Evolutionary conservation across 2,113 vertebrate genomes (phyloP).

Genomic region (Mormyrus lacerda): DNA sequence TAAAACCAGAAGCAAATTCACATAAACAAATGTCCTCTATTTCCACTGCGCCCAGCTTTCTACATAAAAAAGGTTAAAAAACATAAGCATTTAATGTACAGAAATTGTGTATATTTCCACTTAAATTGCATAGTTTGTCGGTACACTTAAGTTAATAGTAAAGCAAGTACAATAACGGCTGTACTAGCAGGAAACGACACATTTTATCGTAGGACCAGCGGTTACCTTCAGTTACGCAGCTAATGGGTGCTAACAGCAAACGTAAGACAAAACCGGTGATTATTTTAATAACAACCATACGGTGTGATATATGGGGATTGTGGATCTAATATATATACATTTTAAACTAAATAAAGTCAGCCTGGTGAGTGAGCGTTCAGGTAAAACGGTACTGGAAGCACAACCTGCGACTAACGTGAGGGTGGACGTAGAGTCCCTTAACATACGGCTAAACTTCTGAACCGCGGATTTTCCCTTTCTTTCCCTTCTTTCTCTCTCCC

Average conservation of each 20-base stretch:
- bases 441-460: not conserved
- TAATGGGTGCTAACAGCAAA: not conserved
- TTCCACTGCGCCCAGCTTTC: not conserved
- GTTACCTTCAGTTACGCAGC: not conserved
- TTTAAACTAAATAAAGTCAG: not conserved
- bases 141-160: not conserved
- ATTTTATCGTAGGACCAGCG: not conserved
- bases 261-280: not conserved
- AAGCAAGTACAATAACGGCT: not conserved
- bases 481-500: not conserved
- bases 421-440: not conserved
- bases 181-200: not conserved
- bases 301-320: not conserved
- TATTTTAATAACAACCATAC: not conserved
- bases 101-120: not conserved
- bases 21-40: not conserved
- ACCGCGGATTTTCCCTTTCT: not conserved
- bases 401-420: not conserved
- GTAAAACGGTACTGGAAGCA: not conserved
- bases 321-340: not conserved
- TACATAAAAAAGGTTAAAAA: not conserved
- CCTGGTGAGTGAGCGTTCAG: not conserved
- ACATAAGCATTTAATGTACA: not conserved
- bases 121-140: not conserved
- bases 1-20: not conserved